Evolutionary conservation across 2,888 invertebrate species (phyloP), one percentile per base, ranked within the genome.

Genomic region (Drosophila formosana): DNA sequence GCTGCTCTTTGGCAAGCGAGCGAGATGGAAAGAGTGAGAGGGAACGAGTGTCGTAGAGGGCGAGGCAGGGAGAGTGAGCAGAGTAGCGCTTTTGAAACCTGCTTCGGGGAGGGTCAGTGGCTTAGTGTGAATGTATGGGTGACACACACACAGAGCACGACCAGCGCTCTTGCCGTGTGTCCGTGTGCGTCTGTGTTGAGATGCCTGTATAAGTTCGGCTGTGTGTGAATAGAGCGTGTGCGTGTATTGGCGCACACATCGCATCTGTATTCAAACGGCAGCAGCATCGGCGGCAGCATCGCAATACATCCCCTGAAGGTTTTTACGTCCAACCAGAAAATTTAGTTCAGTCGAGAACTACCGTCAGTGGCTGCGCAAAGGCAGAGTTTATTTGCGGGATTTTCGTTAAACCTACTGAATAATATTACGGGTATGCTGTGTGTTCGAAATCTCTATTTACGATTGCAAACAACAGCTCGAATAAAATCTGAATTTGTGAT

Each of bases 241-340:
- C 41, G 37, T 66, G 55, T 62, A 50, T 67, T 41, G 30, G 41
- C 34, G 64, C 64, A 53, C 56, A 65, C 56, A 57, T 60, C 51
- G 62, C 56, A 57, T 63, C 51, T 72, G 76, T 76, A 63, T 67
- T 67, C 56, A 76, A 58, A 57, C 78, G 50, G 78, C 80, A 75
- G 72, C 80, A 60, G 63, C 72, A 63, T 57, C 82, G 52, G 55
- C 79, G 67, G 75, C 37, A 37, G 37, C 75, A 75, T 75, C 74
- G 69, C 60, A 46, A 61, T 72, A 87, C 85, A 92, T 92, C 92
- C 92, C 92, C 92, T 80, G 84, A 88, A 92, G 91, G 91, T 92
- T 80, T 92, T 91, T 90, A 88, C 81, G 88, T 83, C 91, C 91
- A 89, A 90, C 89, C 89, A 90, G 89, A 90, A 90, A 91, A 90